phyloP scores from a whole-genome alignment of 37 sponge, comb jelly and placozoan genomes.

The Halichondria panicea region DNA sequence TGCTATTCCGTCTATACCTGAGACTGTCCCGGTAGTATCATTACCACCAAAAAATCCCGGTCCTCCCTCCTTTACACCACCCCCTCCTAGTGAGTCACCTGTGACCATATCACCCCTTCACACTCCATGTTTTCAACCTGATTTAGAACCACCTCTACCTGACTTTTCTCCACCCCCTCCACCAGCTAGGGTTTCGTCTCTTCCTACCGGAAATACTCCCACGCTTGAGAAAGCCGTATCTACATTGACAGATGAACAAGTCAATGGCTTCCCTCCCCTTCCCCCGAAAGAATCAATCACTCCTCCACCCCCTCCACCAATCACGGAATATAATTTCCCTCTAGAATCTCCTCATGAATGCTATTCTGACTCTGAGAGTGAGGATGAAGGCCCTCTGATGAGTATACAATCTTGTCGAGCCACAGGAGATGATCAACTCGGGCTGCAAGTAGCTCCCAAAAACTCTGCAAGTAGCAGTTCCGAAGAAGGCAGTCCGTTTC shows the following conservation, averaged over 20 bases:
- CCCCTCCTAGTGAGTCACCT: not conserved
- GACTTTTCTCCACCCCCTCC: too few species aligned
- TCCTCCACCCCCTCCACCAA: slow-evolving; percentile 29
- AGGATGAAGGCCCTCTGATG: slow-evolving; percentile 5
- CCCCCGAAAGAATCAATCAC: not conserved
- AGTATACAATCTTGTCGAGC: slow-evolving; percentile 7
- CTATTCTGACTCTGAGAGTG: not conserved
- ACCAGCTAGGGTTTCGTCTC: too few species aligned
- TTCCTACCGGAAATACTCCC: not conserved
- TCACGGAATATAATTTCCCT: not conserved
- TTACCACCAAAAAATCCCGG: slow-evolving; percentile 10
- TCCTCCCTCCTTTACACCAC: slow-evolving; percentile 31
- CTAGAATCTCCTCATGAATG: not conserved
- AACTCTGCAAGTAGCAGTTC: too few species aligned
- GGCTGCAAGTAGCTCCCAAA: not conserved
- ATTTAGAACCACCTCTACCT: slow-evolving; percentile 7
- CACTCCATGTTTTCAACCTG: too few species aligned
- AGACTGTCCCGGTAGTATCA: too few species aligned
- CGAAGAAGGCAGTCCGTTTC: too few species aligned
- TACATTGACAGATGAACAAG: not conserved
- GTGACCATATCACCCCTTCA: too few species aligned
- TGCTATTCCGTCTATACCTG: slow-evolving; percentile 26
- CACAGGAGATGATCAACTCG: not conserved
- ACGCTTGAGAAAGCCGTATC: too few species aligned
- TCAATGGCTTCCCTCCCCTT: slow-evolving; percentile 8